Conservation (phyloP, 2,888 invertebrate genomes). For the Antitype chi region DNA sequence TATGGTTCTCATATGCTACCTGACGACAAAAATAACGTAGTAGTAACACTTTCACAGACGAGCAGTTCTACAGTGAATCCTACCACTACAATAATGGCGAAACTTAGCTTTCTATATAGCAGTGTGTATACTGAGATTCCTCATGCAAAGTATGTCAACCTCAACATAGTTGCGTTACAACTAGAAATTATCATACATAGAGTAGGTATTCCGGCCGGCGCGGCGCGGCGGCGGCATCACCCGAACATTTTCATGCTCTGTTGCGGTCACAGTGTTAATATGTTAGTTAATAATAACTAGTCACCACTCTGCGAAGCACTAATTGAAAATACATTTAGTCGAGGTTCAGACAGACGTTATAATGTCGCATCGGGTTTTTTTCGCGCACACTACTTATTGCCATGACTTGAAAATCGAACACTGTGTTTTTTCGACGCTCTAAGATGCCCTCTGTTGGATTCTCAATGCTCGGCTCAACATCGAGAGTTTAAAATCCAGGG, state of each 20-base stretch:
- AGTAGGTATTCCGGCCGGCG: neutral
- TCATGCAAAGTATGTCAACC: neutral
- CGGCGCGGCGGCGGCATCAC: neutral
- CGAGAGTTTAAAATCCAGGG: too few species aligned
- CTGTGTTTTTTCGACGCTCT: too few species aligned
- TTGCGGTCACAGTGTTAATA: slow-evolving; percentile 10
- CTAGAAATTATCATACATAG: slow-evolving; percentile 14
- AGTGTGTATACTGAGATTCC: slow-evolving; percentile 5
- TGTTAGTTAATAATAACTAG: slow-evolving; percentile 12
- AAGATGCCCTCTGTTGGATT: too few species aligned
- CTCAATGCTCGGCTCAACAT: too few species aligned
- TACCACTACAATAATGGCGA: neutral
- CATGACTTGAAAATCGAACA: too few species aligned
- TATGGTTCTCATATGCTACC: neutral
- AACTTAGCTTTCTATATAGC: neutral
- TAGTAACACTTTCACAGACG: neutral
- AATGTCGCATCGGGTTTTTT: too few species aligned
- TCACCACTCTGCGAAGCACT: slow-evolving; percentile 8
- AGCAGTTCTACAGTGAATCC: neutral
- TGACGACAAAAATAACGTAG: neutral
- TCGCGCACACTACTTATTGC: too few species aligned
- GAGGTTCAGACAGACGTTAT: too few species aligned
- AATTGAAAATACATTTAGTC: slow-evolving; percentile 34
- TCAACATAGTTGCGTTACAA: slow-evolving; percentile 3
- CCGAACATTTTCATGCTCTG: slow-evolving; percentile 5